Evolutionary conservation across 2,888 invertebrate genomes (phyloP).

Genomic region (Ametastegia equiseti): DNA sequence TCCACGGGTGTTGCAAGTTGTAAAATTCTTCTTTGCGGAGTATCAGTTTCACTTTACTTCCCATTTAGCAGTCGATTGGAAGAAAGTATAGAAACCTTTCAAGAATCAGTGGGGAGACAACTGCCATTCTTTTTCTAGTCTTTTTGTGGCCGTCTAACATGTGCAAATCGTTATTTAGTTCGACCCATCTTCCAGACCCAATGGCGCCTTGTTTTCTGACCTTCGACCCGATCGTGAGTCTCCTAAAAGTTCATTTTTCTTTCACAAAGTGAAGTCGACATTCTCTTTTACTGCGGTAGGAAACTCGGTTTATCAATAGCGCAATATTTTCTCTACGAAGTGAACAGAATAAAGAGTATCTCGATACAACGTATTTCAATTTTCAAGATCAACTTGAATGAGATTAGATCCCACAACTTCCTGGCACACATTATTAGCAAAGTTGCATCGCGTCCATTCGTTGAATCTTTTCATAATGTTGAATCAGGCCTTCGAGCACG

Average conservation of each 20-base stretch:
- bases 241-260: neutral
- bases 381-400: neutral
- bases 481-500: constrained; percentile 82
- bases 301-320: neutral
- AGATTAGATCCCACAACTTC: too few relatives aligned
- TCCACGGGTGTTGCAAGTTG: neutral
- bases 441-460: neutral
- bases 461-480: constrained; percentile 11
- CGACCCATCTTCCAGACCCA: neutral
- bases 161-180: constrained; percentile 31
- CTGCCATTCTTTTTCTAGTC: neutral
- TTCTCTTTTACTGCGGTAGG: neutral
- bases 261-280: neutral
- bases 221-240: neutral
- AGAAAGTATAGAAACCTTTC: neutral
- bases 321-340: neutral
- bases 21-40: neutral
- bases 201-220: neutral
- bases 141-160: neutral
- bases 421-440: neutral
- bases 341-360: neutral
- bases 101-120: neutral
- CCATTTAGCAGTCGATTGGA: neutral
- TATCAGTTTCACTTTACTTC: neutral
- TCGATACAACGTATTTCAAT: neutral